Base-by-base conservation (phyloP, 2,113 vertebrate species). In the Amia ocellicauda region DNA sequence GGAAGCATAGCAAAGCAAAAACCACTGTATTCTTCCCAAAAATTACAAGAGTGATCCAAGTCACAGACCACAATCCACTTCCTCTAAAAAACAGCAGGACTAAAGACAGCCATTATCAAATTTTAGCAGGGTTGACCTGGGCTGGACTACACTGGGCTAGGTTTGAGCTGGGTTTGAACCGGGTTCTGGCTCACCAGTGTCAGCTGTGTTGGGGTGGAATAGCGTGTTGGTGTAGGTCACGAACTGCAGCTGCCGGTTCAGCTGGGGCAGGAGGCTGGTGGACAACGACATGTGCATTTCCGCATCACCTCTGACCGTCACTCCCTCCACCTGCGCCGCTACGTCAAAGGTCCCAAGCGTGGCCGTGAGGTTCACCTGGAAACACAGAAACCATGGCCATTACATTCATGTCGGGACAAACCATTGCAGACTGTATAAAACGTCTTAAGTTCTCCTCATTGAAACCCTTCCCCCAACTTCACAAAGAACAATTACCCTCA, bases 181-280 rank as follows among this genome's bases (percentile, higher is more conserved):
- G 31, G 31, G 31, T 19, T 20, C 51, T 2, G 36, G 66, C 77
- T 29, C 67, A 97, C 95, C 88, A 79, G 85, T 90, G 63, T 97
- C 95, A 13, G 90, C 91, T 0, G 92, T 93, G 71, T 86, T 90
- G 17, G 91, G 89, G 68, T 93, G 91, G 78, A 93, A 95, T 41
- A 85, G 73, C 0, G 78, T 89, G 79, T 91, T 97, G 68, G 88
- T 94, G 2, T 96, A 97, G 47, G 86, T 92, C 71, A 97, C 70
- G 3, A 95, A 91, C 63, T 94, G 90, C n/a, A 98, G 83, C 68
- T 95, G 95, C 29, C 86, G 79, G 74, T 98, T 98, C 45, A 98
- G 85, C 58, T 83, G 69, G 19, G 90, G 69, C 19, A 92, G 78
- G 7, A 23, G 68, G 27, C 64, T 24, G 71, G 91, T 91, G 0